Evolutionary conservation across 2,888 invertebrate species (phyloP).

Genomic region (Drosophila flavopinicola): DNA sequence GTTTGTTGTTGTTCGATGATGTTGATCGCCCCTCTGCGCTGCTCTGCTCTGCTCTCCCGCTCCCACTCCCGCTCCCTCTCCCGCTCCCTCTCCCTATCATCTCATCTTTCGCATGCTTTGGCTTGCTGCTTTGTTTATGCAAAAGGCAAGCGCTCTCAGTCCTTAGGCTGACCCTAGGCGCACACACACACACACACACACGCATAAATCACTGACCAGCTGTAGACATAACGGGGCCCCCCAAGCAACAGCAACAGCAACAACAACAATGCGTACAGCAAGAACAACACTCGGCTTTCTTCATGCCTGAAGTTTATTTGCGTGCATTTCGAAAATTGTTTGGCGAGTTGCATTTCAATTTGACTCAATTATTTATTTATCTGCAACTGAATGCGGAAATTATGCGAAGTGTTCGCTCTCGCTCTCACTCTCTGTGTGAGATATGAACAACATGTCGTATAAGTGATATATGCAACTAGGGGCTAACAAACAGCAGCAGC

Average conservation of each 20-base stretch:
- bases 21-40: slow-evolving; percentile 3
- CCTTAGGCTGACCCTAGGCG: slow-evolving; percentile 48
- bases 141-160: slow-evolving; percentile 41
- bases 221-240: slow-evolving; percentile 69
- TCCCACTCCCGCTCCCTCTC: not conserved
- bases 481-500: slow-evolving; percentile 24
- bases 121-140: slow-evolving; percentile 58
- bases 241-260: slow-evolving; percentile 35
- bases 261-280: slow-evolving; percentile 1
- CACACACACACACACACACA: slow-evolving; percentile 2
- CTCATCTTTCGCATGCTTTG: slow-evolving; percentile 28
- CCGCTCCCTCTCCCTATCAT: not conserved
- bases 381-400: slow-evolving; percentile 81
- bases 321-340: slow-evolving; percentile 75
- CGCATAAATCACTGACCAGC: slow-evolving; percentile 70
- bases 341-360: slow-evolving; percentile 80
- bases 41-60: slow-evolving; percentile 17
- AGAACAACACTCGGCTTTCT: slow-evolving; percentile 47
- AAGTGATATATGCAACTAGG: slow-evolving; percentile 46
- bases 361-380: slow-evolving; percentile 80
- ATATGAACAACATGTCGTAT: slow-evolving; percentile 65
- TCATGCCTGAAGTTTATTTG: slow-evolving; percentile 72
- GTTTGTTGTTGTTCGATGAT: slow-evolving; percentile 48
- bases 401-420: slow-evolving; percentile 58
- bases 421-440: slow-evolving; percentile 23